phyloP scores from a whole-genome alignment of 2,797 vertebrate species.

The Coregonus ussuriensis region DNA sequence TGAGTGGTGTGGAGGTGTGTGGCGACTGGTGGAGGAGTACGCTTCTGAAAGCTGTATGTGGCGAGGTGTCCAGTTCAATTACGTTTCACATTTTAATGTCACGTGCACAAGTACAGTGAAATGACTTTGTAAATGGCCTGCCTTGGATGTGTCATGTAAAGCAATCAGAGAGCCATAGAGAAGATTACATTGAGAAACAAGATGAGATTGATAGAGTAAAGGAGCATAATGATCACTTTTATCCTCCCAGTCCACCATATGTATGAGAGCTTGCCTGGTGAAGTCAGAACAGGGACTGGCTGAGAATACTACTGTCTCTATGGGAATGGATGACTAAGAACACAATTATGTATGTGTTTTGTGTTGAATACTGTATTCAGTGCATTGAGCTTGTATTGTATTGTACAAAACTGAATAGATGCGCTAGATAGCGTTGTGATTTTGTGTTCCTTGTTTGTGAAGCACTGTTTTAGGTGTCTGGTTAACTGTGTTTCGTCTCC shows the following conservation, averaged over 20 bases:
- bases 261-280: background rate
- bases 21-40: constrained; percentile 28
- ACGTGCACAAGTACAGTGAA: background rate
- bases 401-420: background rate
- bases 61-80: background rate
- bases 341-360: background rate
- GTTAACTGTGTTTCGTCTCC: background rate
- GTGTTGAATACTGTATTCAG: background rate
- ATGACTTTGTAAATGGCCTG: background rate
- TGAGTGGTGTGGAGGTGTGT: background rate
- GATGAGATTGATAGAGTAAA: constrained; percentile 35
- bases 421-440: background rate
- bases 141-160: constrained; percentile 54
- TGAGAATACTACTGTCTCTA: background rate
- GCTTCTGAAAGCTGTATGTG: background rate
- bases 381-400: background rate
- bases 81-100: background rate
- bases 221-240: constrained; percentile 43
- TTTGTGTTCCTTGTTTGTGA: background rate
- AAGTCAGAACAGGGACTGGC: background rate
- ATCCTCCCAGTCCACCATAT: background rate
- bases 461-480: background rate
- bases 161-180: constrained; percentile 53
- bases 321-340: background rate
- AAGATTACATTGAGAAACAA: constrained; percentile 28